Evolutionary conservation across 30 jellyfish, hydroid and myxozoan species (phyloP).

Genomic region (Turritopsis rubra): DNA sequence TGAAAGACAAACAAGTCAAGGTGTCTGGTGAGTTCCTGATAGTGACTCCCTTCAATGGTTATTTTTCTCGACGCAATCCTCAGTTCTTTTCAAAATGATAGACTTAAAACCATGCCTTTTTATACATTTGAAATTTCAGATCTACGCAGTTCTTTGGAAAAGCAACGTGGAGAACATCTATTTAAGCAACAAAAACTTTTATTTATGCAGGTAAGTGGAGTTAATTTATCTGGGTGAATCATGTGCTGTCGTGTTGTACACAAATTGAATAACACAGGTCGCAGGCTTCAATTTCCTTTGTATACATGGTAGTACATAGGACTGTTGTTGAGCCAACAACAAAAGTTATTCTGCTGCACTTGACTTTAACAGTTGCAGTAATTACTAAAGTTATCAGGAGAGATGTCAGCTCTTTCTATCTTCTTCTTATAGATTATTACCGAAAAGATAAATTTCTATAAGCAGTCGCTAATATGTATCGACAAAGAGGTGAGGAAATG

Average conservation of each 20-base stretch:
- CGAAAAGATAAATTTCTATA: neutral
- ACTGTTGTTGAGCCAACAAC: no score
- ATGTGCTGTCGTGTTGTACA: no score
- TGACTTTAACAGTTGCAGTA: no score
- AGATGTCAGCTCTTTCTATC: neutral
- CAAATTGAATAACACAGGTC: no score
- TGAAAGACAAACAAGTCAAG: neutral
- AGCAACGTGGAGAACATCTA: neutral
- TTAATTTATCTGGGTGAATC: no score
- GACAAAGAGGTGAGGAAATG: neutral
- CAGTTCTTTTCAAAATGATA: neutral
- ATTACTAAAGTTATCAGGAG: no score
- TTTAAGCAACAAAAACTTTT: neutral
- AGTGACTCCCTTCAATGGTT: neutral
- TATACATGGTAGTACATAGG: no score
- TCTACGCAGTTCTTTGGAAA: neutral
- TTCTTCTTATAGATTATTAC: neutral
- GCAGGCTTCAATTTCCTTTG: no score
- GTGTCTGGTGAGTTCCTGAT: slow-evolving; percentile 3
- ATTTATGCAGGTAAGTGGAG: slow-evolving; percentile 15
- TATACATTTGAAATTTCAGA: neutral
- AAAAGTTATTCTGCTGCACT: no score
- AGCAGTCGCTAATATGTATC: neutral
- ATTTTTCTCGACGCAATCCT: neutral
- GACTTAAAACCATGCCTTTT: neutral